Evolutionary conservation across 2,888 invertebrate species (phyloP).

Genomic region (Branchinecta sandiegonensis): DNA sequence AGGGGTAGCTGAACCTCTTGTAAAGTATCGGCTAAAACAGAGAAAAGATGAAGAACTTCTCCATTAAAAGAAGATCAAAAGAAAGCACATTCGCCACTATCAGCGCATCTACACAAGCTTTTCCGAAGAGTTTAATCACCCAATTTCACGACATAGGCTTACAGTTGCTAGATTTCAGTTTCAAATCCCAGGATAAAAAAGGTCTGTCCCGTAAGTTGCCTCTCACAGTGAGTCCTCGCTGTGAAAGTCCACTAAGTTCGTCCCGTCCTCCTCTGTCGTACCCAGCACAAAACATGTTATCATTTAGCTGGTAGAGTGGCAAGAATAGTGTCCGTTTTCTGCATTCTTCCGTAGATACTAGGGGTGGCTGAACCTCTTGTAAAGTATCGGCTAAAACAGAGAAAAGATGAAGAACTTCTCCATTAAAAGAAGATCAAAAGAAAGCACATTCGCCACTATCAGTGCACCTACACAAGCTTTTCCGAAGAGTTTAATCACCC

Average conservation of each 20-base stretch:
- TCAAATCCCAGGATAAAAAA: too few species aligned
- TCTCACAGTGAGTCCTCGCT: too few species aligned
- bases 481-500: slow-evolving; percentile 7
- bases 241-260: slow-evolving; percentile 34
- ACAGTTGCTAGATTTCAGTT: too few species aligned
- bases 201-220: too few species aligned
- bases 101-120: not conserved
- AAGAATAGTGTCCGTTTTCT: slow-evolving; percentile 55
- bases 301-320: slow-evolving; percentile 58
- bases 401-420: not conserved
- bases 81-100: not conserved
- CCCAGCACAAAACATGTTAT: slow-evolving; percentile 69
- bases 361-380: slow-evolving; percentile 63
- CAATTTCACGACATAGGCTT: not conserved
- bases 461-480: not conserved
- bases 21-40: slow-evolving; percentile 53
- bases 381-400: slow-evolving; percentile 53
- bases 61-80: not conserved
- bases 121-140: slow-evolving; percentile 8
- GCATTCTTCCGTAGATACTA: slow-evolving; percentile 61
- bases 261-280: slow-evolving; percentile 62
- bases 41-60: not conserved
- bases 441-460: not conserved
- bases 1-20: slow-evolving; percentile 67
- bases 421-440: not conserved